Conservation (phyloP, 2,888 invertebrate genomes). For the Himalopsyche tibetana region DNA sequence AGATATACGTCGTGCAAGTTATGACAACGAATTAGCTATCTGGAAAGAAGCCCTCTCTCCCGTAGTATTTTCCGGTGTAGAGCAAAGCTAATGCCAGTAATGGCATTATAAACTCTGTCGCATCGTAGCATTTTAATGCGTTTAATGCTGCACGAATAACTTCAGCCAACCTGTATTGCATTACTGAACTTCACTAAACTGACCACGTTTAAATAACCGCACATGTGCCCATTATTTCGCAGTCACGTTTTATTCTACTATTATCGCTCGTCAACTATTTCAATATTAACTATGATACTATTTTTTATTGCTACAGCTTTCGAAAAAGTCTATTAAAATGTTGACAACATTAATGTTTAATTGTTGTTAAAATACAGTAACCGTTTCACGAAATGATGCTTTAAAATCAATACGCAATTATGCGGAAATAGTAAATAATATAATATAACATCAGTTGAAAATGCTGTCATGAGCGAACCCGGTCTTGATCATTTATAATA, state of each 20-base stretch:
- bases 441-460: too few species aligned
- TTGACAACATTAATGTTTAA: too few species aligned
- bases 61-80: slow-evolving; percentile 14
- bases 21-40: slow-evolving; percentile 19
- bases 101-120: slow-evolving; percentile 64
- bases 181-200: slow-evolving; percentile 46
- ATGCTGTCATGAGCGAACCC: too few species aligned
- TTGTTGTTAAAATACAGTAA: too few species aligned
- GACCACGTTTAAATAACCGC: slow-evolving; percentile 47
- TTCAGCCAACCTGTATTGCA: slow-evolving; percentile 52
- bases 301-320: too few species aligned
- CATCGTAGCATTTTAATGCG: slow-evolving; percentile 64
- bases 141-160: slow-evolving; percentile 60
- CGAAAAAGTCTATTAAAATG: too few species aligned
- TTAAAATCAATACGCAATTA: too few species aligned
- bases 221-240: slow-evolving; percentile 1
- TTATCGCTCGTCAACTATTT: neutral
- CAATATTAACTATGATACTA: too few species aligned
- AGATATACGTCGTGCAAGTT: slow-evolving; percentile 12
- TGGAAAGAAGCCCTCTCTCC: slow-evolving; percentile 37
- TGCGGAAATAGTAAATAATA: too few species aligned
- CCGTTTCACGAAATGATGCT: too few species aligned
- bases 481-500: too few species aligned
- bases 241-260: neutral
- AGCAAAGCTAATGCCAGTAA: slow-evolving; percentile 61